phyloP scores from a whole-genome alignment of 2,113 vertebrate species.

The Oreochromis spilurus region DNA sequence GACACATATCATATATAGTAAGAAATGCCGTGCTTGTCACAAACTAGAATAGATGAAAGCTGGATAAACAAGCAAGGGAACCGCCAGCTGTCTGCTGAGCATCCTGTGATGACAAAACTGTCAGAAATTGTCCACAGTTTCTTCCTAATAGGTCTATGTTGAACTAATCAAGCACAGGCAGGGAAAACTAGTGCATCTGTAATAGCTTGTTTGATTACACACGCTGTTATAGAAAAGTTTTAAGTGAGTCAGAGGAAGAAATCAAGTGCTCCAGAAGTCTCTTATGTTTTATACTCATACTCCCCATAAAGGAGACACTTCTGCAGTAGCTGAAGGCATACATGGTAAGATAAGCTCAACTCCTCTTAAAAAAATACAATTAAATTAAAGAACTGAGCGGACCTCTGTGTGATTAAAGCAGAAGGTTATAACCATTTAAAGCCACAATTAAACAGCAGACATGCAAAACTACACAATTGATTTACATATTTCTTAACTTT shows the following conservation, averaged over 20 bases:
- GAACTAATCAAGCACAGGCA: not conserved
- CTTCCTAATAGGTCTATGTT: not conserved
- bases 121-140: not conserved
- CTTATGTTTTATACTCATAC: not conserved
- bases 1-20: not conserved
- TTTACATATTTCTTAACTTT: not conserved
- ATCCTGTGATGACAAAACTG: slow-evolving; percentile 13
- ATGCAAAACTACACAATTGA: not conserved
- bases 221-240: not conserved
- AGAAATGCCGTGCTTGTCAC: not conserved
- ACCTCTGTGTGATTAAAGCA: not conserved
- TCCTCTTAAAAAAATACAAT: not conserved
- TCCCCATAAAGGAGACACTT: not conserved
- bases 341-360: not conserved
- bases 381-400: not conserved
- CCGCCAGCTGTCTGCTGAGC: slow-evolving; percentile 1
- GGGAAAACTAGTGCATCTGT: not conserved
- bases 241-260: not conserved
- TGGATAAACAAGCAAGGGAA: slow-evolving; percentile 10
- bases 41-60: slow-evolving; percentile 12
- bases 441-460: not conserved
- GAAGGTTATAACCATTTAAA: not conserved
- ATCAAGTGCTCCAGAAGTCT: not conserved
- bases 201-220: not conserved
- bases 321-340: not conserved